Conservation (phyloP, 2,113 vertebrate species). For the Cyprichromis sp. region DNA sequence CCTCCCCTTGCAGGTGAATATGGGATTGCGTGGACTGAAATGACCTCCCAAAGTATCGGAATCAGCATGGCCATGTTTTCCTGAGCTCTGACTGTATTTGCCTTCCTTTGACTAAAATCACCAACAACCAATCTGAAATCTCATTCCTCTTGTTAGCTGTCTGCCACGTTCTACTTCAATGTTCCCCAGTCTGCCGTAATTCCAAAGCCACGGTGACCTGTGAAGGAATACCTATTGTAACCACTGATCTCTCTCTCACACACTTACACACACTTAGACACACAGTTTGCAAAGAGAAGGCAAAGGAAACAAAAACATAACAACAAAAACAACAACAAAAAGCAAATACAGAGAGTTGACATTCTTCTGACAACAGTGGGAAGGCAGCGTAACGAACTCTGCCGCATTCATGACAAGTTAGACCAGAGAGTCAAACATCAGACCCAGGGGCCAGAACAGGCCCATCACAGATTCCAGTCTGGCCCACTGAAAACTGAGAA, state of each 20-base stretch:
- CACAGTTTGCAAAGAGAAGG: background rate
- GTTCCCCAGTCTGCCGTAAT: accelerated
- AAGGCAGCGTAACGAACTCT: accelerated
- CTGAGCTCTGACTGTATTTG: background rate
- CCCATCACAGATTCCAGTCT: background rate
- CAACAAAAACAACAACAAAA: background rate
- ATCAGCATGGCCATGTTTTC: background rate
- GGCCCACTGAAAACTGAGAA: background rate
- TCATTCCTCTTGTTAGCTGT: background rate
- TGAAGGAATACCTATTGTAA: background rate
- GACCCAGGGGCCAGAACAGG: background rate
- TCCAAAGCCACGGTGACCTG: background rate
- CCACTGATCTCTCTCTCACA: background rate
- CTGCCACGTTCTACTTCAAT: background rate
- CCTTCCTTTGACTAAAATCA: background rate
- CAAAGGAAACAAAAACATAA: background rate
- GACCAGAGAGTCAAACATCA: background rate
- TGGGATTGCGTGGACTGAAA: background rate
- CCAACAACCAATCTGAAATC: background rate
- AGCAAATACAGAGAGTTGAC: background rate
- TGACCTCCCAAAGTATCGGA: background rate
- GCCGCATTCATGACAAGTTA: background rate
- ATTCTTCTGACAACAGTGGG: background rate
- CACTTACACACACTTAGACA: background rate
- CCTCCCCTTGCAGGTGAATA: background rate